phyloP scores from a whole-genome alignment of 2,888 invertebrate species.

The Trichopria drosophilae region DNA sequence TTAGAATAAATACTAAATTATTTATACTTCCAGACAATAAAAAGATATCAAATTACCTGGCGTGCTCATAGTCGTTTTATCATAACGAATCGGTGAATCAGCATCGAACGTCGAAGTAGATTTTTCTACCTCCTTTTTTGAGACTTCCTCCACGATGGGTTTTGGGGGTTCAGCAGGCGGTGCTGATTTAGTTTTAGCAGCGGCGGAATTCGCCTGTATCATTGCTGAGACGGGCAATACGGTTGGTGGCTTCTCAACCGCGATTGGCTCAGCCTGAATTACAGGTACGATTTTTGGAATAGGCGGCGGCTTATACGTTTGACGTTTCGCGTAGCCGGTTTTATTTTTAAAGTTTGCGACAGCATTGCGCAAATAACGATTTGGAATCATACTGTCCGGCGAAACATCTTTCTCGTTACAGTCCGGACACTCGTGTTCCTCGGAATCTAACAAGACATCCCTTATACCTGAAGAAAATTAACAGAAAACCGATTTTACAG shows the following conservation, averaged over 20 bases:
- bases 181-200: too few species aligned
- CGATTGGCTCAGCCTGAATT: neutral
- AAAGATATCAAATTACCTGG: too few species aligned
- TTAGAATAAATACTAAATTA: constrained; percentile 7
- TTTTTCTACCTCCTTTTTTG: constrained; percentile 25
- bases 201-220: too few species aligned
- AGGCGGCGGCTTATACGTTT: constrained; percentile 44
- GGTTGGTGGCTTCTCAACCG: too few species aligned
- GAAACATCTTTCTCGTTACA: constrained; percentile 92
- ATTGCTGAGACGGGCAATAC: too few species aligned
- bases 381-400: constrained; percentile 90
- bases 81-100: too few species aligned
- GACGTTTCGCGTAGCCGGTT: constrained; percentile 78
- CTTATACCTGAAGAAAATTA: constrained; percentile 72
- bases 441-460: constrained; percentile 84
- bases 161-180: too few species aligned
- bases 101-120: too few species aligned
- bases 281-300: neutral
- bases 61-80: constrained; percentile 20
- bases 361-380: constrained; percentile 85
- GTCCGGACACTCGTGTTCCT: constrained; percentile 93
- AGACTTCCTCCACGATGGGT: too few species aligned
- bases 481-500: constrained; percentile 2
- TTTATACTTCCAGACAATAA: too few species aligned
- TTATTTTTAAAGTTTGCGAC: constrained; percentile 90